A percentile compares a stretch with the other conserved stretches of the same genome.
Evolutionary conservation across 2,888 invertebrate species (phyloP).

Genomic region (Deilephila porcellus): DNA sequence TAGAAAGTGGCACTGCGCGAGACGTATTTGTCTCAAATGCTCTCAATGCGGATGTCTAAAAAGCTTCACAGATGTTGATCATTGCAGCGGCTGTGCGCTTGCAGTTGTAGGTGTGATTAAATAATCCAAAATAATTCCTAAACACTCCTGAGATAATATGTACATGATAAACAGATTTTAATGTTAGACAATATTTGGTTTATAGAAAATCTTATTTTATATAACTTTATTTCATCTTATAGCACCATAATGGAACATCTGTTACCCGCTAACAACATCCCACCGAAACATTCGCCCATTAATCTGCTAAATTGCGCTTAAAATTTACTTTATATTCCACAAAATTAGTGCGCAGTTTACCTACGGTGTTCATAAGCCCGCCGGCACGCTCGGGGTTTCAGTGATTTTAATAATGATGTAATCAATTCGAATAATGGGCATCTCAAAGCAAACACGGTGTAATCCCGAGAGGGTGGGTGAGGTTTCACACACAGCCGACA

Average conservation of each 20-base stretch:
- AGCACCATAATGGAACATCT: conserved; percentile 5
- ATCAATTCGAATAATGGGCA: conserved; percentile 32
- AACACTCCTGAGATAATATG: too few species aligned
- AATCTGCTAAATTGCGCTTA: conserved; percentile 30
- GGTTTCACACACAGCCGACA: neutral
- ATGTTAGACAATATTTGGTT: too few species aligned
- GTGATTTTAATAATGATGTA: conserved; percentile 39
- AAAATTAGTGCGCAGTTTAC: conserved; percentile 30
- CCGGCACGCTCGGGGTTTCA: neutral
- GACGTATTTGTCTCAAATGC: too few species aligned
- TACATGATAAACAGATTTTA: too few species aligned
- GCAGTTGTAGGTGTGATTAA: too few species aligned
- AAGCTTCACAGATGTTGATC: too few species aligned
- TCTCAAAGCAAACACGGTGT: neutral
- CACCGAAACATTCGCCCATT: conserved; percentile 11
- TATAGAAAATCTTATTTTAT: neutral
- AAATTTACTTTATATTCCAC: conserved; percentile 38
- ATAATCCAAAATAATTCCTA: too few species aligned
- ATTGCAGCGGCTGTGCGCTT: too few species aligned
- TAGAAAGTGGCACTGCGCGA: neutral
- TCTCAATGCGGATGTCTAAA: too few species aligned
- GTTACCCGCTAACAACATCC: neutral
- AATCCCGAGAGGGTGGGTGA: neutral
- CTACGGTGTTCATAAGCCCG: neutral
- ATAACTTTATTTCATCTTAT: neutral